Percentiles rank a stretch among this genome's conserved stretches.
These are phyloP conservation scores for Yoshiicerus persimilis DNA, from an alignment of 1,140 invertebrate genomes.

Conservation along the genomic window DNA sequence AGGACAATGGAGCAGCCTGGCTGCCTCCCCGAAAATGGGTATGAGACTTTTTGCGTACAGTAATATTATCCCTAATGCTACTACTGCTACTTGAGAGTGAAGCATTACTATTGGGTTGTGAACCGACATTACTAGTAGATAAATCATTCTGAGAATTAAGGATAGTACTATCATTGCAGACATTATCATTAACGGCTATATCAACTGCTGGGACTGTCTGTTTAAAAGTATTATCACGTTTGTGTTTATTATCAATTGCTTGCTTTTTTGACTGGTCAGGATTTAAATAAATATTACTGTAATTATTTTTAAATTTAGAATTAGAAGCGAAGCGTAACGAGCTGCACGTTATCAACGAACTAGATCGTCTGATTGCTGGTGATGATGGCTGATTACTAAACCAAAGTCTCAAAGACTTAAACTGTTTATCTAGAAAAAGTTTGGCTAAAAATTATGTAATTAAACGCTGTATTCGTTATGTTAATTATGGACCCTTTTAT, in stretches of 20 bases:
- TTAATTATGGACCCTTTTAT: too few species aligned
- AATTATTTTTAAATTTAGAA: not conserved
- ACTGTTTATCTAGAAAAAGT: too few species aligned
- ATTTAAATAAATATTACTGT: not conserved
- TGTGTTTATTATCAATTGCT: not conserved
- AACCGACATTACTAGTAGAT: not conserved
- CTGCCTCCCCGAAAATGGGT: not conserved
- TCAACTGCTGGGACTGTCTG: not conserved
- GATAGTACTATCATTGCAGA: not conserved
- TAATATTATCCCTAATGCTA: not conserved
- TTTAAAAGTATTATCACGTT: not conserved
- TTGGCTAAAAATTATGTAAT: too few species aligned
- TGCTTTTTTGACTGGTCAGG: not conserved
- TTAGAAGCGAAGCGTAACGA: too few species aligned
- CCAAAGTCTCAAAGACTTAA: too few species aligned
- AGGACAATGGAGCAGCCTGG: not conserved
- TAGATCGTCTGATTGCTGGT: too few species aligned
- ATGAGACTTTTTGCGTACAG: not conserved
- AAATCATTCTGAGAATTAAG: not conserved
- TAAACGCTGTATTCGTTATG: too few species aligned
- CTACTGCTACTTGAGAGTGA: not conserved
- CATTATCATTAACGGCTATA: not conserved
- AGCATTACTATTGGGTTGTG: not conserved
- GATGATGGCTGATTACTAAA: too few species aligned
- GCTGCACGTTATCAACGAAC: too few species aligned